Percentiles rank a stretch among this genome's conserved stretches.
phyloP scores from a whole-genome alignment of 1,140 invertebrate genomes.

The Nomia melanderi region DNA sequence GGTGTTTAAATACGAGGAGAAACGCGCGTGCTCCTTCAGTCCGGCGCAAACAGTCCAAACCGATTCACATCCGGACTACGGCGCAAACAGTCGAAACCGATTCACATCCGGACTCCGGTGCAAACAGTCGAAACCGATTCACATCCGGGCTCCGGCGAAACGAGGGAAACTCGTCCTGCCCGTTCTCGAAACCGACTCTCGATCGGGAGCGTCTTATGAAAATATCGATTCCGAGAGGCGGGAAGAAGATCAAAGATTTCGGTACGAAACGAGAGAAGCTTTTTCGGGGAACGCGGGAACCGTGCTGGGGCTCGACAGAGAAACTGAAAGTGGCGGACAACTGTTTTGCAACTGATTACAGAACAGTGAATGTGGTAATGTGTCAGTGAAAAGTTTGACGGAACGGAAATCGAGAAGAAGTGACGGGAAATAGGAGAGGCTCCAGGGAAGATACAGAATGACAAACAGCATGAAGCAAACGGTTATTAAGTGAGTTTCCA shows the following conservation, averaged over 20 bases:
- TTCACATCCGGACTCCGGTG: conserved; percentile 72
- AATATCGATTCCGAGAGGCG: background rate
- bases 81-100: no score
- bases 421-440: background rate
- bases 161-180: background rate
- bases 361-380: conserved; percentile 55
- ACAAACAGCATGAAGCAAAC: conserved; percentile 80
- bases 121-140: conserved; percentile 76
- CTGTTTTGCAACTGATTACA: background rate
- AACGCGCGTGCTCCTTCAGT: conserved; percentile 79
- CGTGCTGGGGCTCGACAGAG: conserved; percentile 17
- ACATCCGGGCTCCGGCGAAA: conserved; percentile 56
- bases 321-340: background rate
- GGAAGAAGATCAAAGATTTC: background rate
- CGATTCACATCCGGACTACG: conserved; percentile 67
- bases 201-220: background rate
- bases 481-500: conserved; percentile 78
- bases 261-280: background rate
- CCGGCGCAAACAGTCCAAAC: conserved; percentile 76
- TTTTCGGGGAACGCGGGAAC: conserved; percentile 6
- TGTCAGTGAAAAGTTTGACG: conserved; percentile 43
- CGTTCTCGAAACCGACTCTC: background rate
- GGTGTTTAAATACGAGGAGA: conserved; percentile 78
- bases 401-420: background rate
- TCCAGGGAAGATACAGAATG: conserved; percentile 61